Evolutionary conservation across 1,140 invertebrate genomes (phyloP).

Genomic region (Pogonus chalceus): DNA sequence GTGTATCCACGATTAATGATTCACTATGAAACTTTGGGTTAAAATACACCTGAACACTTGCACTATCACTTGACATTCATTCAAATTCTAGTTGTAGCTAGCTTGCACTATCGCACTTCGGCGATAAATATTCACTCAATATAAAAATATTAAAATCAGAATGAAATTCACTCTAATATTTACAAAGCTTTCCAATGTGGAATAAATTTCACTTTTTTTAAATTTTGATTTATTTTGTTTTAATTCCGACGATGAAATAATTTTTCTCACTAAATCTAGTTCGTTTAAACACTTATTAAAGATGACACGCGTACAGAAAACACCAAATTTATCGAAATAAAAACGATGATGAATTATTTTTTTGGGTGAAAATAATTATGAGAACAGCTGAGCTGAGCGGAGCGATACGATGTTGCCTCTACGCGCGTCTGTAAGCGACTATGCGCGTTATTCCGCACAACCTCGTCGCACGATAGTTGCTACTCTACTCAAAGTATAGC

Average conservation of each 20-base stretch:
- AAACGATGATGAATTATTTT: background rate
- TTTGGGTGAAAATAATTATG: background rate
- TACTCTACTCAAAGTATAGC: background rate
- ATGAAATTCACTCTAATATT: background rate
- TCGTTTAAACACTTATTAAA: background rate
- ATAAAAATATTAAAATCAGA: background rate
- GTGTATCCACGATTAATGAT: constrained; percentile 45
- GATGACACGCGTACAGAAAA: background rate
- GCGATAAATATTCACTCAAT: background rate
- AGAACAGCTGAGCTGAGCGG: background rate
- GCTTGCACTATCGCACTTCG: too few species aligned
- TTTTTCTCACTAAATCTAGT: background rate
- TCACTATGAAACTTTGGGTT: constrained; percentile 16
- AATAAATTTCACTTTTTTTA: background rate
- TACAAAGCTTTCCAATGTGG: background rate
- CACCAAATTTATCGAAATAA: background rate
- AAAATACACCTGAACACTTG: constrained; percentile 5
- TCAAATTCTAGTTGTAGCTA: too few species aligned
- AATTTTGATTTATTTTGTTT: background rate
- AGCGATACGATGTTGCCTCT: background rate
- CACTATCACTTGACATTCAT: background rate
- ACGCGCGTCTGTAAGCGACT: background rate
- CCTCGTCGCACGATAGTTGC: background rate
- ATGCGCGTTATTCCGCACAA: background rate
- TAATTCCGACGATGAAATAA: background rate